Percentiles rank a stretch among this genome's conserved stretches.
These are phyloP conservation scores for Drosophila buzzatii DNA, from an alignment of 2,888 invertebrate species.

Conservation along the genomic window DNA sequence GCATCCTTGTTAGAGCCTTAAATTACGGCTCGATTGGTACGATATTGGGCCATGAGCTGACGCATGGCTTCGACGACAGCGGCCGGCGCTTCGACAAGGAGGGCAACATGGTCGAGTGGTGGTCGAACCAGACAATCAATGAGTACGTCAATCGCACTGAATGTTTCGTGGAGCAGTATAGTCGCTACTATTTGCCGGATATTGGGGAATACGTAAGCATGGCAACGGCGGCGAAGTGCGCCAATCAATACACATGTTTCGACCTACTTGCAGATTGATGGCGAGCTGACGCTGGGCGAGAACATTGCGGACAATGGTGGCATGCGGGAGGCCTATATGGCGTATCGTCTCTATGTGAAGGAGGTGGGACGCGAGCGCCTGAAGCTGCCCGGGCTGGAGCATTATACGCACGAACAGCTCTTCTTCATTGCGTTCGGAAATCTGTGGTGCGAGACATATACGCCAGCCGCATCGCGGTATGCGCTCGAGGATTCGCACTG, in stretches of 20 bases:
- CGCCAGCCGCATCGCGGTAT: constrained; percentile 87
- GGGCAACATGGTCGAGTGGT: constrained; percentile 96
- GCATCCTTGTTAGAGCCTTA: constrained; percentile 87
- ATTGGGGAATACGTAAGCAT: constrained; percentile 87
- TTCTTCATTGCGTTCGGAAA: constrained; percentile 93
- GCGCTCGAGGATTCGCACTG: constrained; percentile 91
- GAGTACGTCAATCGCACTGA: constrained; percentile 91
- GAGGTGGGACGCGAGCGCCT: constrained; percentile 87
- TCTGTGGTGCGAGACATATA: constrained; percentile 93
- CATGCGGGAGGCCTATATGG: constrained; percentile 90
- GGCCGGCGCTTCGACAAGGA: constrained; percentile 93
- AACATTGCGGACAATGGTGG: constrained; percentile 95
- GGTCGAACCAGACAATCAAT: constrained; percentile 91
- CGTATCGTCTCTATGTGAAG: constrained; percentile 88
- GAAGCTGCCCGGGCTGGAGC: constrained; percentile 90
- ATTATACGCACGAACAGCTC: constrained; percentile 90
- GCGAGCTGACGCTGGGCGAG: constrained; percentile 91
- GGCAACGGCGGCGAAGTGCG: constrained; percentile 1
- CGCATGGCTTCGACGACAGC: constrained; percentile 87
- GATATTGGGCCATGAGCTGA: constrained; percentile 91
- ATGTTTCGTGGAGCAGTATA: constrained; percentile 95
- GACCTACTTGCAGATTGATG: constrained; percentile 88
- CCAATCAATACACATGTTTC: constrained; percentile 9
- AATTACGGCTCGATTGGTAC: constrained; percentile 93
- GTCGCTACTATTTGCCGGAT: constrained; percentile 88